A percentile compares a stretch with the other conserved stretches of the same genome.
Evolutionary conservation across 2,113 vertebrate species (phyloP).

Genomic region (Agapornis roseicollis): DNA sequence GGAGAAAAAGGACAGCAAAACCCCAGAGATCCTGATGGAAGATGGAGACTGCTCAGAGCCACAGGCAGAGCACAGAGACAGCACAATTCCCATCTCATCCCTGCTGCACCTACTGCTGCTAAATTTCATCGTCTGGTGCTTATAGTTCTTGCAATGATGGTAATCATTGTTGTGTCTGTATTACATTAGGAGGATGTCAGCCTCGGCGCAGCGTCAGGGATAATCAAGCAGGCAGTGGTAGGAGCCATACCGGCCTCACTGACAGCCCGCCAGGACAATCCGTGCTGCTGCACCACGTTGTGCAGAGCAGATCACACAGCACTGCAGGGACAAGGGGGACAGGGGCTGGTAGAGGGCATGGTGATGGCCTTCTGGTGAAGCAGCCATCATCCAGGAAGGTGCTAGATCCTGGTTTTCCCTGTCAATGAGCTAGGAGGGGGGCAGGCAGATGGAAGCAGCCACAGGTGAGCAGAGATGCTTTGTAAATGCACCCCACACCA

Average conservation of each 20-base stretch:
- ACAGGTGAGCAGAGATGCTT: neutral
- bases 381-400: neutral
- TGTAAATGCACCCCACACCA: neutral
- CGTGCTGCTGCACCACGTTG: neutral
- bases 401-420: neutral
- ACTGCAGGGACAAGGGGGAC: neutral
- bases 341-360: neutral
- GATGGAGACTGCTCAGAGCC: neutral
- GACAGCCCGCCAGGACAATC: neutral
- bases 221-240: constrained; percentile 41
- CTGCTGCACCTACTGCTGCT: constrained; percentile 14
- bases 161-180: constrained; percentile 13
- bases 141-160: constrained; percentile 34
- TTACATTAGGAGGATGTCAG: constrained; percentile 44
- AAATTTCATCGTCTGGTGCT: constrained; percentile 58
- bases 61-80: neutral
- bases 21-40: neutral
- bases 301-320: neutral
- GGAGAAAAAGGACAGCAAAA: neutral
- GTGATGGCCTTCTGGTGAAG: neutral
- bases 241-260: neutral
- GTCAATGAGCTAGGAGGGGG: neutral
- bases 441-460: neutral
- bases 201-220: constrained; percentile 15
- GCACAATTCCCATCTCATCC: neutral